A percentile compares a stretch with the other conserved stretches of the same genome.
Conservation (phyloP, 2,888 invertebrate genomes). For the Anthophora plumipes region DNA sequence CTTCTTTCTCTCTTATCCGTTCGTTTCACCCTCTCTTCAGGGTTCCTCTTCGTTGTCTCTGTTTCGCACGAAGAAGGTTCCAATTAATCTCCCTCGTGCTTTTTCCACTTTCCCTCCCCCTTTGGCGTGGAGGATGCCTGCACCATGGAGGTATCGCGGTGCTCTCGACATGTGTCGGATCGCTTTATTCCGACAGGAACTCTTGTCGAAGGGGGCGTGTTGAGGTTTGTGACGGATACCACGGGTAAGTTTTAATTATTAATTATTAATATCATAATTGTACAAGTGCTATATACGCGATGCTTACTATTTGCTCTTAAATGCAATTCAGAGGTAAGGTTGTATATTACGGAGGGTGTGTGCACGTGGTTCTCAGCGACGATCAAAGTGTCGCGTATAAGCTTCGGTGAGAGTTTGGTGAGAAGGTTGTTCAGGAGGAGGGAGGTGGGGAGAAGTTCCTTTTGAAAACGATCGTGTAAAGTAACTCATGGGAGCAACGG, state of each 20-base stretch:
- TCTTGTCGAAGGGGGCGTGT: slow-evolving; percentile 2
- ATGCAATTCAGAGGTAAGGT: not conserved
- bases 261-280: slow-evolving; percentile 3
- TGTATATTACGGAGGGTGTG: not conserved
- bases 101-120: slow-evolving; percentile 42
- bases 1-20: no score
- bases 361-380: not conserved
- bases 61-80: slow-evolving; percentile 68
- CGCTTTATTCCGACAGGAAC: slow-evolving; percentile 31
- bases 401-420: not conserved
- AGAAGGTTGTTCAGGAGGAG: slow-evolving; percentile 10
- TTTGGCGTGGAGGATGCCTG: slow-evolving; percentile 42
- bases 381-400: slow-evolving; percentile 28
- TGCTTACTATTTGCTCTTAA: not conserved
- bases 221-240: not conserved
- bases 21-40: not conserved
- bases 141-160: slow-evolving; percentile 24
- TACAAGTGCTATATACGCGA: not conserved
- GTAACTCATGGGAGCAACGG: slow-evolving; percentile 74
- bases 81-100: slow-evolving; percentile 77
- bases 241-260: slow-evolving; percentile 19
- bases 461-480: slow-evolving; percentile 57
- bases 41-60: slow-evolving; percentile 30
- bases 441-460: slow-evolving; percentile 23
- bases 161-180: slow-evolving; percentile 40